Evolutionary conservation across 2,113 vertebrate species (phyloP).

Genomic region (Macquaria australasica): DNA sequence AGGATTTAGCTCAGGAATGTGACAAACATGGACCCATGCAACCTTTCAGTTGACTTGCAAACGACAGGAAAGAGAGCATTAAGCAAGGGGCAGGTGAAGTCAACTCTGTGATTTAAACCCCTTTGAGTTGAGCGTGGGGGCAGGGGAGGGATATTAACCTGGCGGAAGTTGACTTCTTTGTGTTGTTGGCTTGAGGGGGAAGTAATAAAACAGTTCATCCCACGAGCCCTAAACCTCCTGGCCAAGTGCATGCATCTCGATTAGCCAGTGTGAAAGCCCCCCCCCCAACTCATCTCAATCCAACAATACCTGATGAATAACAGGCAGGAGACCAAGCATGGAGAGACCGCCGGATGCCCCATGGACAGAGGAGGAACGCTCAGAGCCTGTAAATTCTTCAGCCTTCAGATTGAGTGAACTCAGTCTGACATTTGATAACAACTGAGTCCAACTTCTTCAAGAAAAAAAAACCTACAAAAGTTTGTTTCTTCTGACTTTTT

Average conservation of each 20-base stretch:
- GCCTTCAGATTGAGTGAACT: slow-evolving; percentile 56
- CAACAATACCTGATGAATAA: slow-evolving; percentile 67
- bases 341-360: slow-evolving; percentile 37
- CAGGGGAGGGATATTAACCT: slow-evolving; percentile 74
- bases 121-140: slow-evolving; percentile 47
- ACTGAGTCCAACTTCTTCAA: slow-evolving; percentile 9
- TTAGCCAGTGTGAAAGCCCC: slow-evolving; percentile 71
- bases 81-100: slow-evolving; percentile 51
- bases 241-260: slow-evolving; percentile 75
- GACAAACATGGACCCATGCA: slow-evolving; percentile 29
- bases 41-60: slow-evolving; percentile 56
- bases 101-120: slow-evolving; percentile 68
- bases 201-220: slow-evolving; percentile 79
- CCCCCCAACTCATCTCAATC: slow-evolving; percentile 73
- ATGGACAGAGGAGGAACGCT: slow-evolving; percentile 32
- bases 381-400: slow-evolving; percentile 53
- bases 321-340: slow-evolving; percentile 54
- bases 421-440: slow-evolving; percentile 37
- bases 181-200: slow-evolving; percentile 67
- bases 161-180: slow-evolving; percentile 75
- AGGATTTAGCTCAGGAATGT: slow-evolving; percentile 56
- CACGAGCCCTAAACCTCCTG: slow-evolving; percentile 59
- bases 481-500: slow-evolving; percentile 59
- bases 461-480: slow-evolving; percentile 38
- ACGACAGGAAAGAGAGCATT: slow-evolving; percentile 62